phyloP scores from a whole-genome alignment of 2,113 vertebrate species.

The Australoheros scitulus region DNA sequence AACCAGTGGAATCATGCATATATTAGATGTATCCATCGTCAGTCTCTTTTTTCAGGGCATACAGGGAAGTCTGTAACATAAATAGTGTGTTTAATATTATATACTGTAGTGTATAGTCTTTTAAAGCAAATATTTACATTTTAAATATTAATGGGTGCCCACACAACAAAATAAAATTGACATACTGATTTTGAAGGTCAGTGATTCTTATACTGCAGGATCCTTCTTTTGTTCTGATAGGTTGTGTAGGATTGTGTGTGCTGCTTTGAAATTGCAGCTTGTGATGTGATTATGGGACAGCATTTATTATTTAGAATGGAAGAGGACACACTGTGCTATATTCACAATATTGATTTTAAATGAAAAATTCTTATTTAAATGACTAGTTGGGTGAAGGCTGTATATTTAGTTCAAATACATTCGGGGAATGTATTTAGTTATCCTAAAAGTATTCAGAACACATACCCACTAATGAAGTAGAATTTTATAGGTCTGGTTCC shows the following conservation, averaged over 20 bases:
- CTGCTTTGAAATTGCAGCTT: constrained; percentile 2
- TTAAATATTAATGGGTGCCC: not conserved
- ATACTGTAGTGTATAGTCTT: not conserved
- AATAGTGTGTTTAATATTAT: not conserved
- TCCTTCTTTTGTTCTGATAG: constrained; percentile 16
- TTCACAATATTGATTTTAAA: not conserved
- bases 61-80: not conserved
- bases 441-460: not conserved
- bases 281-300: constrained; percentile 1
- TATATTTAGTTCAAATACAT: not conserved
- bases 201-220: constrained; percentile 7
- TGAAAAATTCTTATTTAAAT: constrained; percentile 5
- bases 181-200: not conserved
- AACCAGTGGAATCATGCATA: not conserved
- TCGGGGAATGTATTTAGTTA: not conserved
- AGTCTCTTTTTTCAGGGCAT: not conserved
- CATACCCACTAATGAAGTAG: not conserved
- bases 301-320: not conserved
- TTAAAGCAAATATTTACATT: not conserved
- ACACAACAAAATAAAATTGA: not conserved
- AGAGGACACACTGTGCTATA: constrained; percentile 1
- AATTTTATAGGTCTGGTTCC: not conserved
- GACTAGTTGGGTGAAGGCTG: not conserved
- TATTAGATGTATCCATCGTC: not conserved
- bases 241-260: constrained; percentile 14